Evolutionary conservation across 2,113 vertebrate species (phyloP), one percentile per base, ranked within the genome.

Genomic region (Colius striatus): DNA sequence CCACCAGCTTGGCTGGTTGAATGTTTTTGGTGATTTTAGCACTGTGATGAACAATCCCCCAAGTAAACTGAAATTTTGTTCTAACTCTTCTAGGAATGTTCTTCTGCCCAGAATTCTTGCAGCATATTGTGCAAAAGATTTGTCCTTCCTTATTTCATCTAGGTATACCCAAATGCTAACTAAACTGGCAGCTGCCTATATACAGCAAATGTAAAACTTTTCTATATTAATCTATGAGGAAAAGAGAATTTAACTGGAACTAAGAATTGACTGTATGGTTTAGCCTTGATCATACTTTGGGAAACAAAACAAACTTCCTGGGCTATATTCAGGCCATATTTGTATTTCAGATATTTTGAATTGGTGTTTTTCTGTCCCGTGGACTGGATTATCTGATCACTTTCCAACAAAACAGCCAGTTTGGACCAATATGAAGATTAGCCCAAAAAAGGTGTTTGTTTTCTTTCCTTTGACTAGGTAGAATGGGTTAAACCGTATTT

Each of bases 131-230:
- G 38, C 47, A 88, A 60, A 86, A 85, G 34, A 55, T 88, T 85
- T 91, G 72, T 91, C 67, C 47, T 91, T 76, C 51, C 84, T 79
- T 85, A 41, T 45, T 51, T 38, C 87, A 77, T 90, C 83, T 92
- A 92, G 61, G 87, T 34, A 81, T 88, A 90, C 67, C 85, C 82
- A 86, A 94, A 92, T 30, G 48, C 67, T 91, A 68, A 73, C 79
- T 94, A 67, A 83, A 63, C 50, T 67, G 51, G 53, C 43, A 85
- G 60, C 72, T 95, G 63, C 72, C 72, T 83, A 25, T 5, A 1
- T 77, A 65, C 4, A 67, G 67, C 29, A 88, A 47, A 85, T 71
- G 48, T 86, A 86, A 83, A 85, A 77, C 45, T 55, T 70, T 87
- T 83, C 60, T 63, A 4, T 48, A 80, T 3, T 9, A 63, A 10